Conservation (phyloP, 2,888 invertebrate species). For the Sinodicranocentrus sp. region DNA sequence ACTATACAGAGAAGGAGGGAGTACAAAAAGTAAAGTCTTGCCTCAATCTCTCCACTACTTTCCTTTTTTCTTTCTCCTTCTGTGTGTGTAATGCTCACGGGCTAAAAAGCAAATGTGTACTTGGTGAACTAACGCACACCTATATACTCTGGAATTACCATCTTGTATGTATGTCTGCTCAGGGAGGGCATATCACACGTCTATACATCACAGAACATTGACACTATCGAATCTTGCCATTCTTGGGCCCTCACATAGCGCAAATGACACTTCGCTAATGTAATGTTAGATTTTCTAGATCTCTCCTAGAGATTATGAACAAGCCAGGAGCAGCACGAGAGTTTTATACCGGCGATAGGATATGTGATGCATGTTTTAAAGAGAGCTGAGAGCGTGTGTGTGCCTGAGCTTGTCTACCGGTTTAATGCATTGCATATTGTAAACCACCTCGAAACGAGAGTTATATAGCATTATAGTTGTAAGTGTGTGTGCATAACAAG, state of each 20-base stretch:
- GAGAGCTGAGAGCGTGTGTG: slow-evolving; percentile 12
- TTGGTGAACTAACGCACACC: background rate
- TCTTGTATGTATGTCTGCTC: slow-evolving; percentile 59
- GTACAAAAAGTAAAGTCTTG: slow-evolving; percentile 22
- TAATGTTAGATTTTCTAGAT: slow-evolving; percentile 76
- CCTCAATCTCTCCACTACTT: slow-evolving; percentile 25
- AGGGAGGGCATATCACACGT: slow-evolving; percentile 74
- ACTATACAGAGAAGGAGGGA: slow-evolving; percentile 11
- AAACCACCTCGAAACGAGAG: slow-evolving; percentile 10
- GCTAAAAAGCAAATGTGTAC: slow-evolving; percentile 45
- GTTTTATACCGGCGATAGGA: slow-evolving; percentile 19
- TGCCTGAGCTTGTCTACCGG: slow-evolving; percentile 35
- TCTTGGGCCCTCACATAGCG: slow-evolving; percentile 73
- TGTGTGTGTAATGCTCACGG: slow-evolving; percentile 33
- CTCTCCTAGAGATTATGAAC: slow-evolving; percentile 65
- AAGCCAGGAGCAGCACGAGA: slow-evolving; percentile 11
- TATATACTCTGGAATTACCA: slow-evolving; percentile 50
- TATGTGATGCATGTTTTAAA: slow-evolving; percentile 56
- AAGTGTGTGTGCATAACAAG: background rate
- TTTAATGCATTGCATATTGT: slow-evolving; percentile 39
- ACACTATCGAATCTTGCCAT: slow-evolving; percentile 77
- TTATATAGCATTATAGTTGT: background rate
- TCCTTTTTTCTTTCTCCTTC: slow-evolving; percentile 28
- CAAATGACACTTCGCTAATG: slow-evolving; percentile 77
- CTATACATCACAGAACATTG: slow-evolving; percentile 77